Percentiles rank a stretch among this genome's conserved stretches.
phyloP scores from a whole-genome alignment of 2,113 vertebrate genomes.

The Potamarius usumacintae region DNA sequence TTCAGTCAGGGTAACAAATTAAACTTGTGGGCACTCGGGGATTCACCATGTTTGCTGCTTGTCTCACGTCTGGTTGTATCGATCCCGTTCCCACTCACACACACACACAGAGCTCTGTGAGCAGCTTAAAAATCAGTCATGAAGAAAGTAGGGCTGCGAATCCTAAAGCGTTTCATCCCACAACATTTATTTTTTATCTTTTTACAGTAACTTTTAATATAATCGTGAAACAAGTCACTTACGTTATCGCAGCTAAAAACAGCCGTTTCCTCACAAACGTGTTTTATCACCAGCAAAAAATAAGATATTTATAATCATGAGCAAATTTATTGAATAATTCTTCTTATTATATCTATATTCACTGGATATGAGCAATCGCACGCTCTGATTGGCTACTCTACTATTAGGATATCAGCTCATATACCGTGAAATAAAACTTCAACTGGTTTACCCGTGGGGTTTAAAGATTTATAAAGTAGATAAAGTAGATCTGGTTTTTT shows the following conservation, averaged over 20 bases:
- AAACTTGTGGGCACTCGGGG: background rate
- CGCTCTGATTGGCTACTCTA: no score
- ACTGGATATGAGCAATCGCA: no score
- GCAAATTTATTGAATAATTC: no score
- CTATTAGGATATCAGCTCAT: no score
- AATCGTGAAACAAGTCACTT: no score
- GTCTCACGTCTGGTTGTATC: background rate
- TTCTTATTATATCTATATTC: no score
- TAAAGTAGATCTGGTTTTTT: no score
- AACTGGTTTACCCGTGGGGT: no score
- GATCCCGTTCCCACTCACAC: background rate
- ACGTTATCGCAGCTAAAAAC: background rate
- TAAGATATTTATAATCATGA: background rate
- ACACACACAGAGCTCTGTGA: background rate
- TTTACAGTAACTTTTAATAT: background rate
- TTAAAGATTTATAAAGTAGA: no score
- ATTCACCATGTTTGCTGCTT: background rate
- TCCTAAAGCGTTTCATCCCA: background rate
- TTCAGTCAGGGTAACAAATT: slow-evolving; percentile 14
- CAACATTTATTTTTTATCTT: background rate
- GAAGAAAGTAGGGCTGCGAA: slow-evolving; percentile 16
- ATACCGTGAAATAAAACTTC: no score
- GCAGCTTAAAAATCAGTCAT: slow-evolving; percentile 28
- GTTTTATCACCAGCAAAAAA: no score
- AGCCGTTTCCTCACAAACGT: background rate